Evolutionary conservation across 2,797 vertebrate genomes (phyloP), one percentile per base, ranked within the genome.

Genomic region (Tadarida brasiliensis): DNA sequence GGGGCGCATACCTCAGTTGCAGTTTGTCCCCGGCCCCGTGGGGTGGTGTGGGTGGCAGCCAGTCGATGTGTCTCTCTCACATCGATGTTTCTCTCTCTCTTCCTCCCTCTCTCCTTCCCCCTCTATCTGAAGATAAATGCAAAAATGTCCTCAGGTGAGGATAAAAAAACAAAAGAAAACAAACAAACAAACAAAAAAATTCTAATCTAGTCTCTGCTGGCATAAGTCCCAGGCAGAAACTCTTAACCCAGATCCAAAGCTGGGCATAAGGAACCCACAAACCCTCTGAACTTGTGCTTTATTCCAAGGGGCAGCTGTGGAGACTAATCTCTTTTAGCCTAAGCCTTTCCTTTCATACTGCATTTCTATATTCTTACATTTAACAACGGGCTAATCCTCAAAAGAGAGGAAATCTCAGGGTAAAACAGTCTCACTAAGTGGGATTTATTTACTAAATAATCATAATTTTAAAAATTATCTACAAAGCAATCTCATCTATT

Each of bases 131-230:
- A 44, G 39, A 44, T 44, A 44, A 44, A 44, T 44, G 39, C 3
- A 44, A 44, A 44, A 44, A 44, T 44, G 39, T 44, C 39, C 39
- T 44, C 39, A 7, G 7, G 39, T 44, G 39, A 44, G 39, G 39
- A 44, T 44, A 44, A 44, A 44, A 44, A 44, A 44, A 4, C 5
- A 44, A 44, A 4, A 44, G 7, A 44, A 44, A 7, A 44, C 5
- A 44, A 44, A 44, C 39, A 44, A 44, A n/a, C n/a, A n/a, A n/a
- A n/a, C n/a, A n/a, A n/a, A 71, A 90, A 89, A 84, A 63, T 77
- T 86, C 80, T 71, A 94, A 65, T 24, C n/a, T 88, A 26, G 7
- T 88, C 35, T 94, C 73, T 95, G 33, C 2, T 81, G 9, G 85
- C 63, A 15, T 78, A 26, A 80, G 19, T 73, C 26, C 19, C 15